Conservation (phyloP, 2,113 vertebrate species). For the Calonectris borealis region DNA sequence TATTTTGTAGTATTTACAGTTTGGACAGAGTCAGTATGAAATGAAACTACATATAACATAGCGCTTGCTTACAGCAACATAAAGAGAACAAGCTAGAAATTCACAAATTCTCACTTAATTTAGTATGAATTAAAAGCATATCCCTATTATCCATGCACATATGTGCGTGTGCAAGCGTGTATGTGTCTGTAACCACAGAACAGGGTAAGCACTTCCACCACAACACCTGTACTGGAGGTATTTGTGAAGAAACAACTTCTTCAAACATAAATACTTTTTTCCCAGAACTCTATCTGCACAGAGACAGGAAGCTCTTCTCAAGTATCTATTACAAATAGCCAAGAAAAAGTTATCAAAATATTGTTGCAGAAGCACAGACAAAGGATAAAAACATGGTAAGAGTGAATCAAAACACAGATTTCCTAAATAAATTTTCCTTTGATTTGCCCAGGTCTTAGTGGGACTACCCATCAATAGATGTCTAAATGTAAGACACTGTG, state of each 20-base stretch:
- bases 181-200: neutral
- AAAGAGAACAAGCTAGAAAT: neutral
- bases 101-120: neutral
- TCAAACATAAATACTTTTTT: neutral
- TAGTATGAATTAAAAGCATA: neutral
- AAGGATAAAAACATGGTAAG: neutral
- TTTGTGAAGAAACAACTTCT: neutral
- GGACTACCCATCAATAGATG: neutral
- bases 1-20: neutral
- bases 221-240: neutral
- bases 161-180: rapidly evolving
- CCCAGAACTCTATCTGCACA: neutral
- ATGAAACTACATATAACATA: neutral
- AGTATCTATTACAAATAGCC: neutral
- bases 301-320: neutral
- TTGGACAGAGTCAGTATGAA: neutral
- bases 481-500: neutral
- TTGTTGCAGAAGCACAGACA: neutral
- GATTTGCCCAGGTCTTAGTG: neutral
- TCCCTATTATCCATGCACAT: neutral
- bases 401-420: neutral
- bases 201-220: neutral
- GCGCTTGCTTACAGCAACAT: neutral
- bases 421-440: neutral
- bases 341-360: neutral